Percentiles rank a stretch among this genome's conserved stretches.
phyloP scores from a whole-genome alignment of 2,888 invertebrate genomes.

The Galeopsomyia nigrocyanea region DNA sequence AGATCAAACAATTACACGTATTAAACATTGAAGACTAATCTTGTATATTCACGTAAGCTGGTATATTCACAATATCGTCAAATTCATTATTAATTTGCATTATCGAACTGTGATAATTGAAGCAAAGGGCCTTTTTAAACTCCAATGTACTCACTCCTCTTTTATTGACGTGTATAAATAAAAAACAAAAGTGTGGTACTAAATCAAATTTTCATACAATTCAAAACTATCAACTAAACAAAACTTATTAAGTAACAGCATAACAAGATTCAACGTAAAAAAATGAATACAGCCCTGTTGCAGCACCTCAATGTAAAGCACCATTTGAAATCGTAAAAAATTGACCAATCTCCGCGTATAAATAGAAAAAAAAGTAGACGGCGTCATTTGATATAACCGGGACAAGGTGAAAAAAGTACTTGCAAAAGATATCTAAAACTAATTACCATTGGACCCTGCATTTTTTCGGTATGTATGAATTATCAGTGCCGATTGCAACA shows the following conservation, averaged over 20 bases:
- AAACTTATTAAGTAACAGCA: neutral
- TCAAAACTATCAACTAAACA: neutral
- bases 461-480: slow-evolving; percentile 9
- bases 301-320: slow-evolving; percentile 24
- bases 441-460: slow-evolving; percentile 32
- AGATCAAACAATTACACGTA: slow-evolving; percentile 38
- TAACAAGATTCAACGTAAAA: slow-evolving; percentile 23
- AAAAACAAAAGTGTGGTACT: slow-evolving; percentile 15
- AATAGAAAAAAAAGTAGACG: neutral
- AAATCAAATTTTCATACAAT: slow-evolving; percentile 2
- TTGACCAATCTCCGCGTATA: slow-evolving; percentile 11
- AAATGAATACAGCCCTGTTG: slow-evolving; percentile 22
- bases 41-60: slow-evolving; percentile 10
- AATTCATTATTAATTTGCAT: slow-evolving; percentile 28
- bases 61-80: slow-evolving; percentile 39
- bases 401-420: slow-evolving; percentile 23
- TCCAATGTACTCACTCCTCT: neutral
- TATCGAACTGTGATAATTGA: slow-evolving; percentile 31
- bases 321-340: slow-evolving; percentile 12
- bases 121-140: slow-evolving; percentile 18
- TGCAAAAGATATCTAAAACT: slow-evolving; percentile 18
- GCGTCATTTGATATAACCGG: neutral
- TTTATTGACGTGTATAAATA: slow-evolving; percentile 8
- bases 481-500: slow-evolving; percentile 8
- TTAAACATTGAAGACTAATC: slow-evolving; percentile 39